Evolutionary conservation across 2,113 vertebrate species (phyloP), one percentile per base, ranked within the genome.

Genomic region (Oncorhynchus tshawytscha): DNA sequence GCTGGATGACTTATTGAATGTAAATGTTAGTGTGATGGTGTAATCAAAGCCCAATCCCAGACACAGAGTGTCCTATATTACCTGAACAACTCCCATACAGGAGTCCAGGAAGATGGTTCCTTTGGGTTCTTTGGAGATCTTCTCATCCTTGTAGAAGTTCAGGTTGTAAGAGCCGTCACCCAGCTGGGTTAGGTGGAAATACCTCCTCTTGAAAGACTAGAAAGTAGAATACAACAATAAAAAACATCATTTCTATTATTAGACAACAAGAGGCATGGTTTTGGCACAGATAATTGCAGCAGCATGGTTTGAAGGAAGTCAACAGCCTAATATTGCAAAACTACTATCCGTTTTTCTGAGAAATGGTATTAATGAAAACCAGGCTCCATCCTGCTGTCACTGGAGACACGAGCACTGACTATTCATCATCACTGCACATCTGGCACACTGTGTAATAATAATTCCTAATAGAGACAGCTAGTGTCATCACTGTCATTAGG

Each of bases 111-210:
- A 99, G 91, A 99, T 99, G 5, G 96, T 99, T 84, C 98, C 98
- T 91, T 99, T 99, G 5, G 98, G 97, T 87, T 99, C 98, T 87
- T 98, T 99, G 79, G 96, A 97, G 90, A 98, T 96, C 91, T 99
- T 99, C 84, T 99, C 98, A 87, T 99, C 98, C 91, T 99, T 99
- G 90, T 98, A 99, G 92, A 99, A 99, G 92, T 98, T 99, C 69
- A 99, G 94, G 85, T 98, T 99, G 89, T 98, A 98, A 15, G 98
- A 99, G 73, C 98, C 97, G 73, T 99, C 98, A 1, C 96, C 96
- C 29, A 99, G 95, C 83, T 99, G 98, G 9, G 96, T 96, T 31
- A 99, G 92, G 85, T 99, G 97, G 91, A 99, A 99, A 91, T 98
- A 99, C 64, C 98, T 95, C 86, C 97, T 94, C 92, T 99, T 99